Evolutionary conservation across 1,140 invertebrate genomes (phyloP).

Genomic region (Magallana angulata): DNA sequence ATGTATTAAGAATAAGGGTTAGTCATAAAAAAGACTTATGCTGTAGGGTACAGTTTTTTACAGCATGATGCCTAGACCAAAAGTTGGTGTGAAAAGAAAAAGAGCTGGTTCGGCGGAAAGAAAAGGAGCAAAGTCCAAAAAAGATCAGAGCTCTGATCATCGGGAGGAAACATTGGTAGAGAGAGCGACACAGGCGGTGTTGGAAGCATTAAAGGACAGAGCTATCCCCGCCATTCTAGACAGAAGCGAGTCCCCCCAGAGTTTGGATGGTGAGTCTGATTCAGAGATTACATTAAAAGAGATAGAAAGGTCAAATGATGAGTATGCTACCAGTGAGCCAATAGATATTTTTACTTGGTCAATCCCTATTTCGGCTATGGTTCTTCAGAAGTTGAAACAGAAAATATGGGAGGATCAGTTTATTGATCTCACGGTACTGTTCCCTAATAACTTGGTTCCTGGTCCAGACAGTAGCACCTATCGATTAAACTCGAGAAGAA

Average conservation of each 20-base stretch:
- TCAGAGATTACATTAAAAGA: background rate
- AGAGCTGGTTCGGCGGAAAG: no score
- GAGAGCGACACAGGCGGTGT: background rate
- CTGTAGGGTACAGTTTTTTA: background rate
- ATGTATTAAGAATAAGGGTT: no score
- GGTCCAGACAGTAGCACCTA: background rate
- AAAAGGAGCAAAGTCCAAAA: background rate
- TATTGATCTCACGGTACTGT: slow-evolving; percentile 29
- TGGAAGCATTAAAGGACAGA: background rate
- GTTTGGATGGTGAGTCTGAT: no score
- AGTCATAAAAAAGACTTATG: no score
- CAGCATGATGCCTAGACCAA: background rate
- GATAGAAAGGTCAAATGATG: background rate
- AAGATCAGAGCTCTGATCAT: background rate
- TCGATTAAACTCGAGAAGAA: background rate
- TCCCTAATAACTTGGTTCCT: background rate
- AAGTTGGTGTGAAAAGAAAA: background rate
- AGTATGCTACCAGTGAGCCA: background rate
- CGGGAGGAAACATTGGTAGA: background rate
- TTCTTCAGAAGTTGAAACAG: slow-evolving; percentile 28
- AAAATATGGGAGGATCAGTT: slow-evolving; percentile 46
- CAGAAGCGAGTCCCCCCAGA: background rate
- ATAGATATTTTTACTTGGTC: slow-evolving; percentile 1
- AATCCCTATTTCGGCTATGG: slow-evolving; percentile 16
- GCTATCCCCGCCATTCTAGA: background rate